These are phyloP conservation scores for Peucedramus taeniatus DNA, from an alignment of 2,113 vertebrate genomes.

Conservation along the genomic window DNA sequence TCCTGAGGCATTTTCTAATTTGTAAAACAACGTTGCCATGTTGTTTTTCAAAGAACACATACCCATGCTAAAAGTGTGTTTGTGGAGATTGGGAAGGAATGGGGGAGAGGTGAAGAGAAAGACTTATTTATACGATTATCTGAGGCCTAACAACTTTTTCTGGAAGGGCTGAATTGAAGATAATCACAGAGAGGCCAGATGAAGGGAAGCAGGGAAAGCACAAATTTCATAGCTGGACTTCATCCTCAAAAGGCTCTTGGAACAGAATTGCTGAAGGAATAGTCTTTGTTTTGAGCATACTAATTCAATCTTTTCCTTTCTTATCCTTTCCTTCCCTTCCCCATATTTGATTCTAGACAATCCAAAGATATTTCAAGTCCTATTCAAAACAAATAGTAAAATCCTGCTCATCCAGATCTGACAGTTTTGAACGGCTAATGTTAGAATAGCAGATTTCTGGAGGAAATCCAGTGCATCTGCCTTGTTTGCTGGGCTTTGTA, in stretches of 20 bases:
- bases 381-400: neutral
- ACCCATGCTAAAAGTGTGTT: neutral
- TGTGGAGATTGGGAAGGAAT: neutral
- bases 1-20: neutral
- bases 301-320: neutral
- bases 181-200: neutral
- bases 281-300: neutral
- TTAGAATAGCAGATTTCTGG: neutral
- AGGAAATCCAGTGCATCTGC: neutral
- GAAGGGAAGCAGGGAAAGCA: neutral
- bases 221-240: neutral
- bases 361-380: neutral
- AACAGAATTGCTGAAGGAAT: neutral
- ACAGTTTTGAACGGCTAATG: neutral
- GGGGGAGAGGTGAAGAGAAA: neutral
- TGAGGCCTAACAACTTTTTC: neutral
- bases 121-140: neutral
- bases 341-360: neutral
- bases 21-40: neutral
- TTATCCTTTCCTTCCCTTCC: neutral
- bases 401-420: neutral
- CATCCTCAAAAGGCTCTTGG: neutral
- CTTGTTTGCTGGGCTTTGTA: neutral
- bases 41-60: neutral
- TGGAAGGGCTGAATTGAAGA: neutral